These are phyloP conservation scores for Acanthis flammea DNA, from an alignment of 2,797 vertebrate genomes.

Conservation along the genomic window DNA sequence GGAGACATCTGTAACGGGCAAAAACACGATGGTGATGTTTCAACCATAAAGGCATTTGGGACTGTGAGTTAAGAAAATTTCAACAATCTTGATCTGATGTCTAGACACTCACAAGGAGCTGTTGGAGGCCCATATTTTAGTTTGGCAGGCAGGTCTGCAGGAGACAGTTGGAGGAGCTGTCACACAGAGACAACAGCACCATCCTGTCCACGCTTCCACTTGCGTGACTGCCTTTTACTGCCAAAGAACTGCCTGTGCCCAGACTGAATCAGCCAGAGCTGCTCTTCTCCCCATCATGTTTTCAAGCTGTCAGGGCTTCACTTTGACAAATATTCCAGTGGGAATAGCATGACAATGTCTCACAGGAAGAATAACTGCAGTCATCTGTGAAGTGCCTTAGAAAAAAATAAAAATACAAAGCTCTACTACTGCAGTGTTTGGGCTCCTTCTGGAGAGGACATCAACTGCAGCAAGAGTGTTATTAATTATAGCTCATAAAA, in stretches of 20 bases:
- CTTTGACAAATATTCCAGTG: neutral
- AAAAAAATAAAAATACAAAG: neutral
- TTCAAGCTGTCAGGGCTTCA: neutral
- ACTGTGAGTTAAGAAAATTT: neutral
- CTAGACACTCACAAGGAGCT: neutral
- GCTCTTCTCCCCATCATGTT: neutral
- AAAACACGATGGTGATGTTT: neutral
- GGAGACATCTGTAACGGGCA: constrained; percentile 10
- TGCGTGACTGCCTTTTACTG: neutral
- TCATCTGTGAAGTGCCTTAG: neutral
- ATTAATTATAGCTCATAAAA: neutral
- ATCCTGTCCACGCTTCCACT: neutral
- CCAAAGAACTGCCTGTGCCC: neutral
- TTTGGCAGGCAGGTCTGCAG: constrained; percentile 1
- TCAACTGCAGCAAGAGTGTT: neutral
- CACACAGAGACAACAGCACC: neutral
- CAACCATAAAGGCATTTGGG: neutral
- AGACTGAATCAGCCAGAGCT: neutral
- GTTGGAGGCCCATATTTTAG: neutral
- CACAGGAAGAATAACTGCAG: neutral
- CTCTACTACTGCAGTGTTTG: neutral
- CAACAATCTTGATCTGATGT: neutral
- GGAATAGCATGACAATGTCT: neutral
- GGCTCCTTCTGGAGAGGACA: neutral
- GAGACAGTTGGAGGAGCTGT: neutral